These are phyloP conservation scores for Ligdia adustata DNA, from an alignment of 2,888 invertebrate species.

Conservation along the genomic window DNA sequence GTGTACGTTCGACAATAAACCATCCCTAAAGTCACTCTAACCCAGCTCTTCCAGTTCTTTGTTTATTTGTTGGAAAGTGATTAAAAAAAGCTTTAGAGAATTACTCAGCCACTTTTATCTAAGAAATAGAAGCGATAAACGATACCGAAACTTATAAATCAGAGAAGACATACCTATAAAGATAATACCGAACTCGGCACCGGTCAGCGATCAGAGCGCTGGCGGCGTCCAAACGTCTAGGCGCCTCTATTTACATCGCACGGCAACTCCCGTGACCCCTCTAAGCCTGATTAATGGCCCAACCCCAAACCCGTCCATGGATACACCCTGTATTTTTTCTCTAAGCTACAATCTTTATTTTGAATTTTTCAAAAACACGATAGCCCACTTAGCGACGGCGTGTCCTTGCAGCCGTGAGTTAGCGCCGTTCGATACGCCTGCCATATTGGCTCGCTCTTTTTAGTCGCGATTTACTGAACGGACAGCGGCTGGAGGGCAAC, in stretches of 20 bases:
- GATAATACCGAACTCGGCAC: slow-evolving; percentile 28
- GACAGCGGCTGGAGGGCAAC: slow-evolving; percentile 57
- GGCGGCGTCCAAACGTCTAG: slow-evolving; percentile 54
- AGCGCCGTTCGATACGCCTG: slow-evolving; percentile 72
- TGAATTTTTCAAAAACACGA: slow-evolving; percentile 76
- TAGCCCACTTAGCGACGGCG: slow-evolving; percentile 77
- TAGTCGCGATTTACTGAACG: slow-evolving; percentile 75
- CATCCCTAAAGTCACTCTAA: slow-evolving; percentile 1
- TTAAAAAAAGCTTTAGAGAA: neutral
- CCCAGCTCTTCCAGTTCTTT: slow-evolving; percentile 4
- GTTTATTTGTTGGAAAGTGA: slow-evolving; percentile 2
- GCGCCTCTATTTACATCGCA: slow-evolving; percentile 49
- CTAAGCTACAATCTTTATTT: slow-evolving; percentile 62
- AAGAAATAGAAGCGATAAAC: slow-evolving; percentile 7
- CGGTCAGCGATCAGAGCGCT: slow-evolving; percentile 32
- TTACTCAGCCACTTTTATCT: neutral
- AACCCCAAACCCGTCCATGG: slow-evolving; percentile 45
- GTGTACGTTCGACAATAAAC: slow-evolving; percentile 25
- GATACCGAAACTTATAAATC: slow-evolving; percentile 16
- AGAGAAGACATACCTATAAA: slow-evolving; percentile 16
- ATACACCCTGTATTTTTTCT: slow-evolving; percentile 59
- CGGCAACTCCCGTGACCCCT: slow-evolving; percentile 56
- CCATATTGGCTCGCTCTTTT: slow-evolving; percentile 76
- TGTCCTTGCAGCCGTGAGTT: slow-evolving; percentile 76
- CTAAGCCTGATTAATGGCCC: slow-evolving; percentile 71